Evolutionary conservation across 2,797 vertebrate genomes (phyloP), one percentile per base, ranked within the genome.

Genomic region (Chaenodraco wilsoni): DNA sequence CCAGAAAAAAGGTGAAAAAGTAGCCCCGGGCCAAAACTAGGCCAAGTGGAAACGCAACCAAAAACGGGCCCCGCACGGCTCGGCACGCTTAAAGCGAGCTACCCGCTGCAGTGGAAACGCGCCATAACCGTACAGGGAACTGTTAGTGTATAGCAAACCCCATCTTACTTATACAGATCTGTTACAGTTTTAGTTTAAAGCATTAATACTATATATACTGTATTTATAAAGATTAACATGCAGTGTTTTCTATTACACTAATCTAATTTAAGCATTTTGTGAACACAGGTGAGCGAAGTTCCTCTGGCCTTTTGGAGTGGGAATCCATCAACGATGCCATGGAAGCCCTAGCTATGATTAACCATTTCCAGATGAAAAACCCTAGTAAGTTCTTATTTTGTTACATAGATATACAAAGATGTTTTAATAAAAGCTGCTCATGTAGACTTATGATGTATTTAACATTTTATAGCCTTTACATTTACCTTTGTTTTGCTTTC

Each of bases 311-410:
- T 77, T 85, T 97, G 76, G 96, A 97, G 85, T 97, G 96, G 96
- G 96, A 97, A 51, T 95, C 95, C 0, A 95, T 97, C 89, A 96
- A 96, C 0, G 96, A 97, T 9, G 96, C 96, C n/a, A 95, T 97
- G 88, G 96, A 97, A 87, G 96, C 96, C 0, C 86, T 97, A 43
- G 92, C 95, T 13, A 85, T 97, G 86, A 94, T 97, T 87, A 97
- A 97, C 88, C 96, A 97, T 86, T 96, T 90, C 89, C 96, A 97
- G 91, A 97, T 97, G 96, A 97, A 97, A 84, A 97, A 97, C 88
- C 96, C 96, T 23, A 97, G 97, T 98, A 82, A 94, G 96, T 92
- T 13, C 10, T 69, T 14, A 13, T 21, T 14, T 27, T 1, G 1
- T 13, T 3, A 50, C 15, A 14, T 23, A 17, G 37, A 56, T 6